These are phyloP conservation scores for Centropus bengalensis DNA, from an alignment of 2,113 vertebrate species.

Conservation along the genomic window DNA sequence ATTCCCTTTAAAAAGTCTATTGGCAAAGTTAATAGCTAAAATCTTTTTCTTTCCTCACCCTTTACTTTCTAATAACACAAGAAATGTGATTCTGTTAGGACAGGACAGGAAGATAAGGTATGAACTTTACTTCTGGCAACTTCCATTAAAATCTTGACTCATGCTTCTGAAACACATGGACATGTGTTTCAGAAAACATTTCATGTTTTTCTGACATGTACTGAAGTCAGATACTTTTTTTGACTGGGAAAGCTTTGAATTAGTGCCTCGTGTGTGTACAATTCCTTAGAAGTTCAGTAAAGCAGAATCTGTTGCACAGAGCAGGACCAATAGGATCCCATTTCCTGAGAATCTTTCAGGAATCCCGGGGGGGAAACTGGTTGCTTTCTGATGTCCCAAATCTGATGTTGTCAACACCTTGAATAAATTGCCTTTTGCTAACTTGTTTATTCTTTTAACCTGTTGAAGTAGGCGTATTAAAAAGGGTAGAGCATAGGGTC, in stretches of 20 bases:
- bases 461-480: not conserved
- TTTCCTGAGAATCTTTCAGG: not conserved
- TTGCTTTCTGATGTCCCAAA: not conserved
- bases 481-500: not conserved
- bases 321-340: not conserved
- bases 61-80: not conserved
- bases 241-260: not conserved
- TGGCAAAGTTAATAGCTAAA: not conserved
- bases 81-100: not conserved
- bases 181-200: too few relatives aligned
- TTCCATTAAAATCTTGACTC: not conserved
- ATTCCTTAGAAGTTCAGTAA: not conserved
- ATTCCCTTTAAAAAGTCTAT: not conserved
- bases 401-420: not conserved
- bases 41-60: accelerated
- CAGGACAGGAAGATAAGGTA: not conserved
- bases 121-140: not conserved
- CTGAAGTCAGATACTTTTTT: not conserved
- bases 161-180: not conserved
- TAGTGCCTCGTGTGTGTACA: not conserved
- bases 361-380: not conserved
- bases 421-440: not conserved
- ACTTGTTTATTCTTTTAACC: not conserved
- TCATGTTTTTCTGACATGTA: not conserved
- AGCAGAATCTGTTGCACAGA: not conserved